Evolutionary conservation across 2,797 vertebrate genomes (phyloP).

Genomic region (Epinephelus coioides): DNA sequence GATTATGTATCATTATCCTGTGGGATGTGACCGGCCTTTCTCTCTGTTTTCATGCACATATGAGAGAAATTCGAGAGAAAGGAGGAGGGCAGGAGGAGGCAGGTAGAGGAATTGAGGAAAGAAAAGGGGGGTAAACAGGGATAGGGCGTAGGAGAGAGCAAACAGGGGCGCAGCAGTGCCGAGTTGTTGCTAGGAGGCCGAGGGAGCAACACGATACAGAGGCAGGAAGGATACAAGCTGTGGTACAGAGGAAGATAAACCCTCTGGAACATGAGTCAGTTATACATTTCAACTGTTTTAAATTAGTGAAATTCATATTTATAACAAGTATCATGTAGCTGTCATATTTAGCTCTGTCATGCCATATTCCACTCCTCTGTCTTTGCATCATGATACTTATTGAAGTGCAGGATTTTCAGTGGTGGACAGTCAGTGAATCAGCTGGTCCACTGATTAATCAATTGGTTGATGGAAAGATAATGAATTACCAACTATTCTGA

Average conservation of each 20-base stretch:
- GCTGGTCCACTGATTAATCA: background rate
- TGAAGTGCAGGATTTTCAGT: background rate
- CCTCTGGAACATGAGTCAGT: background rate
- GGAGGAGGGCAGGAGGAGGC: background rate
- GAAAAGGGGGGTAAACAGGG: slow-evolving; percentile 1
- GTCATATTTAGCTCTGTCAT: background rate
- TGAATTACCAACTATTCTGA: too few species aligned
- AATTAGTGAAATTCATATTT: background rate
- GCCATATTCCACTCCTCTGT: background rate
- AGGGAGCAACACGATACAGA: slow-evolving; percentile 60
- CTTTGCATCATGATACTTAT: background rate
- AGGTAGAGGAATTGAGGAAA: background rate
- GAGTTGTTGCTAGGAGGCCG: slow-evolving; percentile 76
- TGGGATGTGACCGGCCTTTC: background rate
- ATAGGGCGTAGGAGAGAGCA: slow-evolving; percentile 1
- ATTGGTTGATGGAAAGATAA: background rate
- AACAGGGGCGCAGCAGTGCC: slow-evolving; percentile 40
- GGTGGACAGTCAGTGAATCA: background rate
- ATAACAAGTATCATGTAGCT: background rate
- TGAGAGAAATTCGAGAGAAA: slow-evolving; percentile 2
- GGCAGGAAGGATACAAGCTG: slow-evolving; percentile 36
- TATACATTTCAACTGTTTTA: background rate
- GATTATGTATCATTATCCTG: slow-evolving; percentile 16
- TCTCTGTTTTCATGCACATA: background rate
- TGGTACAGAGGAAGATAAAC: slow-evolving; percentile 7